phyloP scores from a whole-genome alignment of 2,888 invertebrate species.

The Hypomecis punctinalis region DNA sequence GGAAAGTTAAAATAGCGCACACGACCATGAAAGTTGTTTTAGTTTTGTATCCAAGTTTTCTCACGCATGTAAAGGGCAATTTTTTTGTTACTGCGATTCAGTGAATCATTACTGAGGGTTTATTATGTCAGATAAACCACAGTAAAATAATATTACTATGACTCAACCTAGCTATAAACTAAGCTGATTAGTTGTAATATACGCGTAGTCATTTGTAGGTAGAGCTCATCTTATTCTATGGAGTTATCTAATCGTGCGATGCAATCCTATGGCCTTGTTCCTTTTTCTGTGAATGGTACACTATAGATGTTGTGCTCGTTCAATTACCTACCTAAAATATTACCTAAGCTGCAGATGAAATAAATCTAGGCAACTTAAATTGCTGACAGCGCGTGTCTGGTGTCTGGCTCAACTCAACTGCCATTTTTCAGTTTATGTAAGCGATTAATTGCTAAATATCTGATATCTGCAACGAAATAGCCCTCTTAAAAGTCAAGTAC shows the following conservation, averaged over 20 bases:
- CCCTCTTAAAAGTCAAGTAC: constrained; percentile 52
- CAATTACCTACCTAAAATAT: constrained; percentile 24
- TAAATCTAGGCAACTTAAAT: constrained; percentile 29
- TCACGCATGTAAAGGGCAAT: not conserved
- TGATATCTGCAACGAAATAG: constrained; percentile 52
- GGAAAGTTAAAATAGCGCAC: constrained; percentile 42
- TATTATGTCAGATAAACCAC: constrained; percentile 15
- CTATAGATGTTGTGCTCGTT: constrained; percentile 17
- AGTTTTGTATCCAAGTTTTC: constrained; percentile 16
- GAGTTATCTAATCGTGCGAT: constrained; percentile 18
- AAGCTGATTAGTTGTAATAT: not conserved
- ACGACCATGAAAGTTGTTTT: constrained; percentile 37
- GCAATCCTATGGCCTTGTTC: constrained; percentile 29
- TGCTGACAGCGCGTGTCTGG: constrained; percentile 34
- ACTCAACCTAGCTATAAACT: constrained; percentile 7
- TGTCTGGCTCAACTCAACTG: constrained; percentile 38
- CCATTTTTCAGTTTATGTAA: constrained; percentile 53
- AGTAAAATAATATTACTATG: constrained; percentile 18
- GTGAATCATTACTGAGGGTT: constrained; percentile 6
- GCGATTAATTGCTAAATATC: constrained; percentile 52
- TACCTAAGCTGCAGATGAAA: constrained; percentile 29
- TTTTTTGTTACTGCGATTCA: constrained; percentile 1
- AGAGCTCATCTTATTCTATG: constrained; percentile 21
- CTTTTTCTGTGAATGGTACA: constrained; percentile 23
- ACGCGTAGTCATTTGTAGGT: not conserved